phyloP scores from a whole-genome alignment of 1,140 invertebrate genomes.

The Plodia interpunctella region DNA sequence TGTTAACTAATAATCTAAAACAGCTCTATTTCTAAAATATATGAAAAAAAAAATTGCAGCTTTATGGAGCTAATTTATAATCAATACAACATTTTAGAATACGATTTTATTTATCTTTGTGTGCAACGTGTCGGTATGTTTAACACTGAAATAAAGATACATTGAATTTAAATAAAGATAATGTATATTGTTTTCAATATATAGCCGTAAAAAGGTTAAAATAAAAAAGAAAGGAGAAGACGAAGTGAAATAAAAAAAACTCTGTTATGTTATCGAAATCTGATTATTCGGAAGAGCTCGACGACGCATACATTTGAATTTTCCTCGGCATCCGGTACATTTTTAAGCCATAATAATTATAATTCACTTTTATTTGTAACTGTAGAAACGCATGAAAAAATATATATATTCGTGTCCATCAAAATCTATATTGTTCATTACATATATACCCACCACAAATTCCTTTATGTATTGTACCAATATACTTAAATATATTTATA shows the following conservation, averaged over 20 bases:
- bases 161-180: no score
- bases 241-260: slow-evolving; percentile 52
- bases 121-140: not conserved
- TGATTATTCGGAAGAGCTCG: slow-evolving; percentile 66
- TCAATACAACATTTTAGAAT: no score
- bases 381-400: not conserved
- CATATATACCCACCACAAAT: no score
- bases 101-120: not conserved
- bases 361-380: not conserved
- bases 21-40: not conserved
- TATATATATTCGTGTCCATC: not conserved
- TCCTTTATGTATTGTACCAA: no score
- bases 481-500: no score
- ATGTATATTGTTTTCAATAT: no score
- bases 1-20: no score
- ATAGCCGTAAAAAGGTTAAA: no score
- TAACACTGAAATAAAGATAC: no score
- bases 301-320: slow-evolving; percentile 41
- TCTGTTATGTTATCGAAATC: slow-evolving; percentile 50
- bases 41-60: not conserved
- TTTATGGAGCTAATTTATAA: not conserved
- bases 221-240: no score
- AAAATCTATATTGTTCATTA: not conserved
- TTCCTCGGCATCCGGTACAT: not conserved
- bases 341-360: not conserved